A percentile compares a stretch with the other conserved stretches of the same genome.
phyloP scores from a whole-genome alignment of 2,888 invertebrate genomes.

The Hyposoter dolosus region DNA sequence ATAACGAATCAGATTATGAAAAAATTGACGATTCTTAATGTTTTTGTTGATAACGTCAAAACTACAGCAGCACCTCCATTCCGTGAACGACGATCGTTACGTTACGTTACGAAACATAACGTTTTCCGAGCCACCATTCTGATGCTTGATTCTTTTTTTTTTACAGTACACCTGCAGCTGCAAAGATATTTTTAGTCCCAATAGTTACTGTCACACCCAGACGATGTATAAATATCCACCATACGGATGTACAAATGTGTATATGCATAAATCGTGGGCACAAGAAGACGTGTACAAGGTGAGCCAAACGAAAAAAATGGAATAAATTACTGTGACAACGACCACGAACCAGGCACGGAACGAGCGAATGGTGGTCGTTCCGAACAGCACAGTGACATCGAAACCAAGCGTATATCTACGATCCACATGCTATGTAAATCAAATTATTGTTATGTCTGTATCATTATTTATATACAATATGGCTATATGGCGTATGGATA shows the following conservation, averaged over 20 bases:
- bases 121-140: neutral
- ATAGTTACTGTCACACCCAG: neutral
- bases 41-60: neutral
- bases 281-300: constrained; percentile 21
- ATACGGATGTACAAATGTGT: neutral
- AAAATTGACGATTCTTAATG: neutral
- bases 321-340: constrained; percentile 57
- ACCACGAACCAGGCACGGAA: constrained; percentile 37
- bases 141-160: neutral
- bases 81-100: neutral
- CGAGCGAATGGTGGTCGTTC: constrained; percentile 54
- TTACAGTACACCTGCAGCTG: neutral
- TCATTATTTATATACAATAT: neutral
- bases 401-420: neutral
- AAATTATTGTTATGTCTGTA: neutral
- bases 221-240: neutral
- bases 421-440: constrained; percentile 8
- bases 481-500: no score
- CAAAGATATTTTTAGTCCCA: neutral
- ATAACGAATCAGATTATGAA: neutral
- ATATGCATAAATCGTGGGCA: neutral
- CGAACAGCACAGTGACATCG: constrained; percentile 37
- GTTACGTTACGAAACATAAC: neutral
- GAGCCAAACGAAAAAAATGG: constrained; percentile 56
- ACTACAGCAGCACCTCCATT: neutral